Conservation (phyloP, 2,888 invertebrate genomes). For the Ichneumoninae sp. region DNA sequence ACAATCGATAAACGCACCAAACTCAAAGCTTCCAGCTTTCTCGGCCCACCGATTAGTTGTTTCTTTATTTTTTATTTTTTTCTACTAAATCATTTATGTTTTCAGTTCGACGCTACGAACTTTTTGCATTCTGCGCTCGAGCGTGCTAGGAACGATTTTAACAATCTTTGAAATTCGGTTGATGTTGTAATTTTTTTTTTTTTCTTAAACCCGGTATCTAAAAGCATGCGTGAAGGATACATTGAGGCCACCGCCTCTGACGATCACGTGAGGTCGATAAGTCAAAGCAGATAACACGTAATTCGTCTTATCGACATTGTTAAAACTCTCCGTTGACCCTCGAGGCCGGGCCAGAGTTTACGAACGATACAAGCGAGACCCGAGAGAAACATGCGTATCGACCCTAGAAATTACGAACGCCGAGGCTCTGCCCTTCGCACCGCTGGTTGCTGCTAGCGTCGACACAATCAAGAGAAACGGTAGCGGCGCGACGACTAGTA, state of each 20-base stretch:
- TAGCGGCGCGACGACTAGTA: too few relatives aligned
- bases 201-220: slow-evolving; percentile 3
- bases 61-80: not conserved
- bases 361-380: not conserved
- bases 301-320: slow-evolving; percentile 73
- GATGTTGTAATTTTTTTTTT: not conserved
- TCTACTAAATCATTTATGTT: not conserved
- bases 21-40: slow-evolving; percentile 21
- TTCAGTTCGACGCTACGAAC: not conserved
- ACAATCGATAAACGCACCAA: slow-evolving; percentile 60
- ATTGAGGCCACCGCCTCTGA: slow-evolving; percentile 25
- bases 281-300: slow-evolving; percentile 73
- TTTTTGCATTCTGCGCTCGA: not conserved
- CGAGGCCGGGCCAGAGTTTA: slow-evolving; percentile 23
- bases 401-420: slow-evolving; percentile 14
- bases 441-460: not conserved
- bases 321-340: slow-evolving; percentile 70
- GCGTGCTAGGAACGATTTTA: not conserved
- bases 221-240: slow-evolving; percentile 19
- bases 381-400: slow-evolving; percentile 29
- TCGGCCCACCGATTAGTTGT: not conserved
- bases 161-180: not conserved
- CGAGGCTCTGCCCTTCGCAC: slow-evolving; percentile 5
- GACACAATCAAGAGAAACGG: not conserved
- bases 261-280: slow-evolving; percentile 79